phyloP scores from a whole-genome alignment of 2,113 vertebrate species.

The Tretioscincus oriximinensis region DNA sequence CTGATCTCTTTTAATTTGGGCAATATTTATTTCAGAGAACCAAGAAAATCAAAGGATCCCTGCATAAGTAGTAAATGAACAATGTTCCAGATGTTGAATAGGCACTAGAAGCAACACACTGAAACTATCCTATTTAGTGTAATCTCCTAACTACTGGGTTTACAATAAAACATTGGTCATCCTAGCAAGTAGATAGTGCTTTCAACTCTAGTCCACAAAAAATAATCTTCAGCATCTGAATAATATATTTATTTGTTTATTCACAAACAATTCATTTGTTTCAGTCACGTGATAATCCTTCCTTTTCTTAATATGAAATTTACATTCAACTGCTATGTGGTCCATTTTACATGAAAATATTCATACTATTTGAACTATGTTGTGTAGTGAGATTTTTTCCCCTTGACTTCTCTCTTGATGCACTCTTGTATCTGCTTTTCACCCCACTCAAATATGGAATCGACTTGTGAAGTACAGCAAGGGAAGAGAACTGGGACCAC shows the following conservation, averaged over 20 bases:
- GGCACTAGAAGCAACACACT: slow-evolving; percentile 10
- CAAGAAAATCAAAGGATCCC: slow-evolving; percentile 51
- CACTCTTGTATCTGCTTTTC: too few species aligned
- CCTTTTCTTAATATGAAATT: slow-evolving; percentile 15
- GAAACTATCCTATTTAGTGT: slow-evolving; percentile 28
- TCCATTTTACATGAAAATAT: not conserved
- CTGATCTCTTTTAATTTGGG: slow-evolving; percentile 46
- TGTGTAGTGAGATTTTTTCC: too few species aligned
- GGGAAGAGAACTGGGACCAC: too few species aligned
- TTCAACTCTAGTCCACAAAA: fast-evolving
- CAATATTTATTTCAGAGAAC: slow-evolving; percentile 42
- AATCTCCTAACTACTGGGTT: slow-evolving; percentile 1
- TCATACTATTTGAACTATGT: too few species aligned
- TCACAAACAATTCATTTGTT: not conserved
- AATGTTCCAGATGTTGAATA: not conserved
- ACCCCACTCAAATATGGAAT: too few species aligned
- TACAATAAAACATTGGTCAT: not conserved
- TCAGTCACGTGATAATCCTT: not conserved
- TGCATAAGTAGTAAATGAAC: not conserved
- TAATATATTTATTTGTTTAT: slow-evolving; percentile 12
- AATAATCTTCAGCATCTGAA: slow-evolving; percentile 4
- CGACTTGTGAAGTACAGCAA: too few species aligned
- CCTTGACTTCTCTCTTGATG: too few species aligned
- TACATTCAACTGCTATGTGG: not conserved
- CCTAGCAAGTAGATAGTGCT: not conserved